These are phyloP conservation scores for Manis javanica DNA, from an alignment of 2,797 vertebrate species.

Conservation along the genomic window DNA sequence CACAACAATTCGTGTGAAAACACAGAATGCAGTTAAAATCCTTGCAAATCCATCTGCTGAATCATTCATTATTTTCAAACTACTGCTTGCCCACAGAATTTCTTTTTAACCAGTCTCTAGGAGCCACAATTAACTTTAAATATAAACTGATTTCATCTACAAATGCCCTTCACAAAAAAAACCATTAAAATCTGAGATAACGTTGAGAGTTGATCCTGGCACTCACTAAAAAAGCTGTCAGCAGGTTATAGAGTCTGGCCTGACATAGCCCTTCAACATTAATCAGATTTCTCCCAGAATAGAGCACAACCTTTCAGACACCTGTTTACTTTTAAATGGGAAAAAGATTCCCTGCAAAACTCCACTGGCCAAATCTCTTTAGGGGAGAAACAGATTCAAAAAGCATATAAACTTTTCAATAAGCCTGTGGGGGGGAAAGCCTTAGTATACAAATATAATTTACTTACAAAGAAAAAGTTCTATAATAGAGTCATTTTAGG, in stretches of 20 bases:
- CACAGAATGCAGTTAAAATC: neutral
- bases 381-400: slow-evolving; percentile 47
- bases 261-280: slow-evolving; percentile 82
- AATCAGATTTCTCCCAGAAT: slow-evolving; percentile 87
- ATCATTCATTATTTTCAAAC: slow-evolving; percentile 52
- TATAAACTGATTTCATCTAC: slow-evolving; percentile 67
- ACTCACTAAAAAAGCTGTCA: slow-evolving; percentile 83
- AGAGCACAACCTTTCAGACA: slow-evolving; percentile 84
- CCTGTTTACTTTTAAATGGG: slow-evolving; percentile 67
- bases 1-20: slow-evolving; percentile 31
- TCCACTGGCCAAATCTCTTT: slow-evolving; percentile 13
- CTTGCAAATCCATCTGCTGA: slow-evolving; percentile 38
- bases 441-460: slow-evolving; percentile 2
- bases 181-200: slow-evolving; percentile 80
- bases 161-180: slow-evolving; percentile 76
- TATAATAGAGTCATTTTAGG: neutral
- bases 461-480: slow-evolving; percentile 61
- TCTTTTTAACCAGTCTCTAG: slow-evolving; percentile 19
- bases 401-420: slow-evolving; percentile 45
- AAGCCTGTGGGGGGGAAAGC: neutral
- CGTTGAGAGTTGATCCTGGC: slow-evolving; percentile 77
- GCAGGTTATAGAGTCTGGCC: slow-evolving; percentile 79
- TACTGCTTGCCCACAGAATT: neutral
- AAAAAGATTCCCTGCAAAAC: slow-evolving; percentile 52
- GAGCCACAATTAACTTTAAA: slow-evolving; percentile 66